Evolutionary conservation across 1,140 invertebrate species (phyloP).

Genomic region (Theocolax elegans): DNA sequence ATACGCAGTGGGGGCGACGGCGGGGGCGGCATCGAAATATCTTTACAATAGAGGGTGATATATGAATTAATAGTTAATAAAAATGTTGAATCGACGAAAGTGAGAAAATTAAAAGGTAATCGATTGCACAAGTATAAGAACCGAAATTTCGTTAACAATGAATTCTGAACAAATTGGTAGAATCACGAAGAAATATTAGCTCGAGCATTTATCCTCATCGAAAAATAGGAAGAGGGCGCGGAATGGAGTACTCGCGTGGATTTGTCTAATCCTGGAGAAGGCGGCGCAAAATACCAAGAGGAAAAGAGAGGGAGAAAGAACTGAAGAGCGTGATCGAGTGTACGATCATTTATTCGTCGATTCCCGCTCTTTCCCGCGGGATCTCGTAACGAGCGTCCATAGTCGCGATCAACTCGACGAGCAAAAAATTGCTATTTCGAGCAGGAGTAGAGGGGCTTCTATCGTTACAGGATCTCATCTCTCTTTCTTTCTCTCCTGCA

Average conservation of each 20-base stretch:
- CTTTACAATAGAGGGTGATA: too few species aligned
- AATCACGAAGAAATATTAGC: neutral
- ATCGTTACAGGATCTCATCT: constrained; percentile 11
- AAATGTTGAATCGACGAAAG: too few species aligned
- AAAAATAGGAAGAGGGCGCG: constrained; percentile 6
- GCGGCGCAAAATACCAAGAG: neutral
- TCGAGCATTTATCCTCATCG: too few species aligned
- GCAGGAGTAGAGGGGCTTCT: constrained; percentile 26
- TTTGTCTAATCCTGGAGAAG: constrained; percentile 18
- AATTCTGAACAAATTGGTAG: neutral
- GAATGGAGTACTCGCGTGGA: neutral
- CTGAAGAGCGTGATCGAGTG: constrained; percentile 27
- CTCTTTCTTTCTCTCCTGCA: constrained; percentile 23
- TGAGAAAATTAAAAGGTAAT: too few species aligned
- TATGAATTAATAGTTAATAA: too few species aligned
- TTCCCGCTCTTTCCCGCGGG: constrained; percentile 7
- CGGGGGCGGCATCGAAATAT: too few species aligned
- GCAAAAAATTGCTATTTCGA: constrained; percentile 48
- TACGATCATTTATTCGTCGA: constrained; percentile 34
- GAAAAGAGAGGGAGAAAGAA: neutral
- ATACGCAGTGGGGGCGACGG: too few species aligned
- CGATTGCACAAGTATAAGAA: too few species aligned
- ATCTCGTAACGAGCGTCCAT: constrained; percentile 33
- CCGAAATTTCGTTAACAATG: too few species aligned
- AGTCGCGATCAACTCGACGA: constrained; percentile 40